Evolutionary conservation across 92 coral and sea anemone genomes (phyloP).

Genomic region (Palythoa caribaeorum): DNA sequence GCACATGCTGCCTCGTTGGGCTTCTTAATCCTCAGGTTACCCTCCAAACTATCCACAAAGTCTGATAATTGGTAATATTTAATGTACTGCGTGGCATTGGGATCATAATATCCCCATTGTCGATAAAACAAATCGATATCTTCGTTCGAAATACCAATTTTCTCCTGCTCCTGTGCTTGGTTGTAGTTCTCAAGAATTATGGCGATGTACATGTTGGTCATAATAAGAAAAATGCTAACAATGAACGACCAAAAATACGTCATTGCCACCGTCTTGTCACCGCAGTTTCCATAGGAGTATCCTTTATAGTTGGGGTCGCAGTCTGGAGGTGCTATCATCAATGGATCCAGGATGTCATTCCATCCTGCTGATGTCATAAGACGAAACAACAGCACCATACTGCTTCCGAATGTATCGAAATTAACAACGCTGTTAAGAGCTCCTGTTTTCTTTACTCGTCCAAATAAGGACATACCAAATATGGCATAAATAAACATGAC

Average conservation of each 20-base stretch:
- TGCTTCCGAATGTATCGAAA: slow-evolving; percentile 90
- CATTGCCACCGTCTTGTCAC: slow-evolving; percentile 70
- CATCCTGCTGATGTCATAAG: slow-evolving; percentile 98
- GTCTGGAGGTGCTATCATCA: slow-evolving; percentile 90
- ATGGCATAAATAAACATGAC: slow-evolving; percentile 91
- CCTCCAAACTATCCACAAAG: slow-evolving; percentile 87
- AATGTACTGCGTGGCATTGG: slow-evolving; percentile 87
- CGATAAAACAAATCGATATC: slow-evolving; percentile 93
- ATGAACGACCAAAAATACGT: slow-evolving; percentile 79
- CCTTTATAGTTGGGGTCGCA: slow-evolving; percentile 87
- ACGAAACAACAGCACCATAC: slow-evolving; percentile 87
- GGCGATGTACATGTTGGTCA: slow-evolving; percentile 99
- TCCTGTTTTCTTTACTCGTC: slow-evolving; percentile 87
- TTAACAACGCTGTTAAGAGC: slow-evolving; percentile 93
- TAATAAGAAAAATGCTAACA: slow-evolving; percentile 79
- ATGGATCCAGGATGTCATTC: slow-evolving; percentile 90
- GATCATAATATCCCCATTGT: slow-evolving; percentile 90
- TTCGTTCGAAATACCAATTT: slow-evolving; percentile 94
- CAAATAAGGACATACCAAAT: slow-evolving; percentile 96
- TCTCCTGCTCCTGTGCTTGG: slow-evolving; percentile 90
- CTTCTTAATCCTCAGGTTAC: slow-evolving; percentile 81
- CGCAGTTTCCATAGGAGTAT: slow-evolving; percentile 86
- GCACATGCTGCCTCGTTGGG: slow-evolving; percentile 95
- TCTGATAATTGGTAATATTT: slow-evolving; percentile 83
- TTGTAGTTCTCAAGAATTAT: slow-evolving; percentile 93